Conservation (phyloP, 2,113 vertebrate species). For the Xiphias gladius region DNA sequence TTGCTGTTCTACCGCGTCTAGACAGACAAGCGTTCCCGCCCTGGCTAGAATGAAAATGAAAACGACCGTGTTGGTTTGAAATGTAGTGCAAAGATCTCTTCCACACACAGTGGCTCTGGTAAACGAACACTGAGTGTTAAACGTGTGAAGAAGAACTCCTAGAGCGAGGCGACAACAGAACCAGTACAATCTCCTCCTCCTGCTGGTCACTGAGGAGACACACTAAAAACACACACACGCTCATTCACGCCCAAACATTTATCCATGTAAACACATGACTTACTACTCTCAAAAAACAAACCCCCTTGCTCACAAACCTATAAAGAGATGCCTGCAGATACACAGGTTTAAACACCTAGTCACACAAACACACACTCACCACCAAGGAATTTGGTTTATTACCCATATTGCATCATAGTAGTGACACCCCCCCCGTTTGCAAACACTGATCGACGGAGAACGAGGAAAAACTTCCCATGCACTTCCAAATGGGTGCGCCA, state of each 20-base stretch:
- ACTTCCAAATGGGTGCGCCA: conserved; percentile 38
- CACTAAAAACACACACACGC: background rate
- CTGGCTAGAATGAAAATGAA: background rate
- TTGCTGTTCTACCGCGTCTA: background rate
- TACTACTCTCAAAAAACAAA: background rate
- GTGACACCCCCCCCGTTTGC: conserved; percentile 1
- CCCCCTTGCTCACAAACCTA: background rate
- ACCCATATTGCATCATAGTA: conserved; percentile 34
- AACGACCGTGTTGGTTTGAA: background rate
- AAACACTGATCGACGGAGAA: background rate
- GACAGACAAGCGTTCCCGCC: background rate
- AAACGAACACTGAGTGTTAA: background rate
- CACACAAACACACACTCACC: conserved; percentile 28
- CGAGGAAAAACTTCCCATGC: background rate
- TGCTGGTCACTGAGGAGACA: background rate
- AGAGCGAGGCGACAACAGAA: background rate
- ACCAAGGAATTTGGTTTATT: conserved; percentile 43
- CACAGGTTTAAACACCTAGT: conserved; percentile 15
- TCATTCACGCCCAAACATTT: background rate
- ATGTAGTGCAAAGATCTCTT: background rate
- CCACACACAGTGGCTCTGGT: background rate
- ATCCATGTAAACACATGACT: background rate
- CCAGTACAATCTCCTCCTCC: too few relatives aligned
- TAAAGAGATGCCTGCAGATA: background rate
- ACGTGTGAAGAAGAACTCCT: background rate